Evolutionary conservation across 1,140 invertebrate genomes (phyloP), one percentile per base, ranked within the genome.

Genomic region (Eriosoma lanigerum): DNA sequence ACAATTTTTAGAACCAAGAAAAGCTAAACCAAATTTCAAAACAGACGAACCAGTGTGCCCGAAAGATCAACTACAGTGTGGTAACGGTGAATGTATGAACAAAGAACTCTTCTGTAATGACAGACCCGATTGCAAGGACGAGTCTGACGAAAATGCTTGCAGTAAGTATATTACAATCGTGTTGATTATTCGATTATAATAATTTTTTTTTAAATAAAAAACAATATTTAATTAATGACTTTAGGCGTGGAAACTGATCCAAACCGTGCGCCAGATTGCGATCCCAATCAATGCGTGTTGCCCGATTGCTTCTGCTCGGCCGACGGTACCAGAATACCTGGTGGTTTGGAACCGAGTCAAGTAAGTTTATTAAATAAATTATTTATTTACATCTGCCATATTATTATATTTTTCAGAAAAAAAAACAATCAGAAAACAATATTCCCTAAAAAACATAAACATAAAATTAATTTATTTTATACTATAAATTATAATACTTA

Each of bases 281-380:
- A 97, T 84, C 90, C 91, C 21, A 93, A 92, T 68, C 93, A 95
- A 85, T 97, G 95, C 86, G 89, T 90, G 12, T 87, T 97, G 2
- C 96, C 95, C 4, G 95, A 97, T 84, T 97, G 96, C 86, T 97
- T 95, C 89, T 97, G 96, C 85, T 96, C 94, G 13, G 92, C 93
- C 81, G 95, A 97, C 83, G 96, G 95, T 76, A 97, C 95, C 12
- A 89, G 93, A 70, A 96, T 96, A 83, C 94, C 94, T 8, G 93
- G 93, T 4, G 90, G 89, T 80, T 89, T 95, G 82, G 93, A 96
- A 84, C 91, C 91, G 0, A 90, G 89, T 82, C 92, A 94, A 85
- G 86, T 86, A 83, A n/a, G 9, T 54, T 70, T 12, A 48, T 48
- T 13, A 12, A 8, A 6, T 10, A 48, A 48, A 4, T 6, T 12